phyloP scores from a whole-genome alignment of 2,113 vertebrate species.

The Herpetotheres cachinnans region DNA sequence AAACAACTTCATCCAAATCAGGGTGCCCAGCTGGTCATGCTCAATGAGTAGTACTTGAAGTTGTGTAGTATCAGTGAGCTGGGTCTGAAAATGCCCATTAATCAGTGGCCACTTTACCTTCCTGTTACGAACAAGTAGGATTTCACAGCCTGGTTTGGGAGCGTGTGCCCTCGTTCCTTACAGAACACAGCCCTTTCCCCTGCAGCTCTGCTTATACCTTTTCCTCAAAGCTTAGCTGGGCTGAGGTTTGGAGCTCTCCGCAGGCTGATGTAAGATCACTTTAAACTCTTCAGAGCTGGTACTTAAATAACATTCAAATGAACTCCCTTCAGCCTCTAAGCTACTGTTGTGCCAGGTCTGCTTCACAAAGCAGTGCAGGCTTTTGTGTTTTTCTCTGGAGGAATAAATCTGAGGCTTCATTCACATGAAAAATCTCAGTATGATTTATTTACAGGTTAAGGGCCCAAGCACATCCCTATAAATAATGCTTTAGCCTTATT shows the following conservation, averaged over 20 bases:
- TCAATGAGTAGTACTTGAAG: neutral
- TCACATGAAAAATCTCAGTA: conserved; percentile 10
- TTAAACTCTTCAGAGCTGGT: neutral
- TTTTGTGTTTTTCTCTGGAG: conserved; percentile 11
- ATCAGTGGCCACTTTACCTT: neutral
- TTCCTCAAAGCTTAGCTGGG: neutral
- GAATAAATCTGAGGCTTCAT: conserved; percentile 3
- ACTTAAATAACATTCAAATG: conserved; percentile 26
- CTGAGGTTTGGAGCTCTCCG: fast-evolving
- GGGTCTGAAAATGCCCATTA: neutral
- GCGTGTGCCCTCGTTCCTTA: neutral
- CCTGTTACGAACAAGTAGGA: neutral
- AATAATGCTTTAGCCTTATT: conserved; percentile 38
- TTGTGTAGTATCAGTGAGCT: neutral
- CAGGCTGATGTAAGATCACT: neutral
- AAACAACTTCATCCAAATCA: neutral
- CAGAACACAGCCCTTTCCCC: neutral
- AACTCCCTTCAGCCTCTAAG: neutral
- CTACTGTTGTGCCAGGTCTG: neutral
- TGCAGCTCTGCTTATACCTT: neutral
- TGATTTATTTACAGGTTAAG: conserved; percentile 62
- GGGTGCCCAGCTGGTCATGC: neutral
- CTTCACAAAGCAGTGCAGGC: neutral
- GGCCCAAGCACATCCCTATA: neutral
- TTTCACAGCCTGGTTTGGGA: neutral